These are phyloP conservation scores for Trididemnum nubilum DNA, from an alignment of 23 tunicate species.

Conservation along the genomic window DNA sequence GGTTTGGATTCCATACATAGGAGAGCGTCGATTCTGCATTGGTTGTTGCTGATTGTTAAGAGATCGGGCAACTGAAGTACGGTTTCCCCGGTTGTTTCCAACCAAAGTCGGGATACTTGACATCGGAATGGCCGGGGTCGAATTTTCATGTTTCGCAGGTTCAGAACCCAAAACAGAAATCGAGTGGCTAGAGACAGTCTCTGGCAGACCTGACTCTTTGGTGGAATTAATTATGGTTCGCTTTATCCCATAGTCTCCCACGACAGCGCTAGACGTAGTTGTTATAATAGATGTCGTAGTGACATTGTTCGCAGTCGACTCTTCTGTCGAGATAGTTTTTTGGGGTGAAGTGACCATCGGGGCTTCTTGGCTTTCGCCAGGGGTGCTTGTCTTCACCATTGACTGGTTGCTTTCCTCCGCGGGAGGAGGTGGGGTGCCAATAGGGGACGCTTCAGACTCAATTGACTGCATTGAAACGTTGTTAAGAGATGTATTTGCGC, in stretches of 20 bases:
- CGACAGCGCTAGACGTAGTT: neutral
- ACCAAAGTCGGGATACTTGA: constrained; percentile 49
- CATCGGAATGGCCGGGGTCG: neutral
- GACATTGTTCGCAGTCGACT: neutral
- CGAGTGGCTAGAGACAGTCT: neutral
- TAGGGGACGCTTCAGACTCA: constrained; percentile 47
- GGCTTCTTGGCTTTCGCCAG: constrained; percentile 23
- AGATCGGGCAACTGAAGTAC: neutral
- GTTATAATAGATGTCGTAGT: neutral
- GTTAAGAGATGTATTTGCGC: constrained; percentile 51
- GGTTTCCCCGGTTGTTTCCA: constrained; percentile 32
- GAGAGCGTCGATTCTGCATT: neutral
- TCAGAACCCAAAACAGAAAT: constrained; percentile 10
- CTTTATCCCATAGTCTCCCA: constrained; percentile 48
- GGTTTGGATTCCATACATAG: constrained; percentile 31
- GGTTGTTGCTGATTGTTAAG: neutral
- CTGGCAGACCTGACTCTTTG: neutral
- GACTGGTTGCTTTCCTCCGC: constrained; percentile 16
- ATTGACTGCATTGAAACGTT: constrained; percentile 61
- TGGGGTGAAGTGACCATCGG: constrained; percentile 84
- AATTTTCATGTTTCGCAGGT: neutral
- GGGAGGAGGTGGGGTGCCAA: constrained; percentile 57
- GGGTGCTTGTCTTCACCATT: neutral
- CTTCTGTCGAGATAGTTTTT: neutral
- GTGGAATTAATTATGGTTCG: constrained; percentile 34